Evolutionary conservation across 2,113 vertebrate genomes (phyloP), one percentile per base, ranked within the genome.

Genomic region (Pholis gunnellus): DNA sequence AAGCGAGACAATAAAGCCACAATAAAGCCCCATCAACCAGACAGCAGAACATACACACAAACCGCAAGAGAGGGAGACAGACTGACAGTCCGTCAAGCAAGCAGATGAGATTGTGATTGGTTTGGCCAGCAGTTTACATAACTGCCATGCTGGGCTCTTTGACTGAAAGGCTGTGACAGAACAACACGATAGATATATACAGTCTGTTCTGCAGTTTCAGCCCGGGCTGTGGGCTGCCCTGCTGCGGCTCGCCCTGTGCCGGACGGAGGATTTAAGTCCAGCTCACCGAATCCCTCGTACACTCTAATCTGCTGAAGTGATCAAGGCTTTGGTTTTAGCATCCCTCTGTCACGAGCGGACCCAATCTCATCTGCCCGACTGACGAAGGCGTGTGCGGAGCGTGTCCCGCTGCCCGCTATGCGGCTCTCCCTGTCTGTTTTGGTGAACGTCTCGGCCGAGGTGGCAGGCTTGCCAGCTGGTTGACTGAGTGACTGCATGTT

Each of bases 361-460:
- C 17, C 81, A 81, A 73, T 83, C 86, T 86, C 81, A 60, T 90
- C 73, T 84, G 79, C 64, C 87, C 66, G 87, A 86, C 72, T 86
- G 87, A 31, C 78, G 56, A 25, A 57, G 56, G 11, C 79, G 72
- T 75, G 0, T 71, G 44, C 15, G 50, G 44, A 46, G 38, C 7
- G 48, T 11, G 61, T 42, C 44, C 68, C 31, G 22, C 69, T 36
- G 73, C 70, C 68, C 15, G 29, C 52, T 71, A 14, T 9, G 71
- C 72, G n/a, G 56, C 73, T 17, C 44, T 66, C 70, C 70, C 78
- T 82, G 88, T 87, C 84, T 85, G 79, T 67, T 57, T 59, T n/a
- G 48, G 78, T 86, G 34, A 88, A 27, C 1, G 31, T 88, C 83
- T 84, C 79, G 22, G 52, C 69, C 82, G 3, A 22, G 17, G 71